Conservation (phyloP, 2,888 invertebrate species). For the Arge pagana region DNA sequence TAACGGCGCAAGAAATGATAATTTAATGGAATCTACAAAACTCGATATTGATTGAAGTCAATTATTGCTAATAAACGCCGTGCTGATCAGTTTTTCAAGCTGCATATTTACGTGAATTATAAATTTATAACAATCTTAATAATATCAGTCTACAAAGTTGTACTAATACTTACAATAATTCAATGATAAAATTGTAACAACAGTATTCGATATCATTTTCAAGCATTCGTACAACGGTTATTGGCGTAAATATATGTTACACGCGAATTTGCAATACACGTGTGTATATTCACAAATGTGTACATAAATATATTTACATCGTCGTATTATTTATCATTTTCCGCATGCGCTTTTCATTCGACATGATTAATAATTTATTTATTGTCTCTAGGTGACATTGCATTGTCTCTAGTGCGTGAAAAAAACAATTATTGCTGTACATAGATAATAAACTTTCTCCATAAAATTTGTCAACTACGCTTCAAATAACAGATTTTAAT, state of each 20-base stretch:
- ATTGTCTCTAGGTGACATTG: conserved; percentile 20
- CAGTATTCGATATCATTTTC: conserved; percentile 34
- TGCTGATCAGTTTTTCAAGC: not conserved
- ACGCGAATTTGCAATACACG: not conserved
- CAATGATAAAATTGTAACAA: conserved; percentile 40
- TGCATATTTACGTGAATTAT: conserved; percentile 27
- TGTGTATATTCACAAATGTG: conserved; percentile 17
- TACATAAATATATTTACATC: conserved; percentile 42
- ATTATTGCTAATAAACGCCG: not conserved
- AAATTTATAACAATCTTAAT: conserved; percentile 49
- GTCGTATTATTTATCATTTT: conserved; percentile 37
- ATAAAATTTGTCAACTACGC: no score
- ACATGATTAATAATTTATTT: conserved; percentile 19
- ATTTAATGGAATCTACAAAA: not conserved
- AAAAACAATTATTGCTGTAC: no score
- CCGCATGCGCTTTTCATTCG: conserved; percentile 41
- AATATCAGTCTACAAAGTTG: conserved; percentile 57
- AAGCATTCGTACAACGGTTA: conserved; percentile 40
- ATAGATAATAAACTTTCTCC: no score
- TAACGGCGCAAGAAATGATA: conserved; percentile 3
- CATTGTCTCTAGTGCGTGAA: conserved; percentile 11
- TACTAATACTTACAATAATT: conserved; percentile 45
- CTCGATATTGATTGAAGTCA: not conserved
- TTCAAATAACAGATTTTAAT: no score
- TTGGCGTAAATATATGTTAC: not conserved